A percentile compares a stretch with the other conserved stretches of the same genome.
phyloP scores from a whole-genome alignment of 2,113 vertebrate genomes.

The Rhinoptilus africanus region DNA sequence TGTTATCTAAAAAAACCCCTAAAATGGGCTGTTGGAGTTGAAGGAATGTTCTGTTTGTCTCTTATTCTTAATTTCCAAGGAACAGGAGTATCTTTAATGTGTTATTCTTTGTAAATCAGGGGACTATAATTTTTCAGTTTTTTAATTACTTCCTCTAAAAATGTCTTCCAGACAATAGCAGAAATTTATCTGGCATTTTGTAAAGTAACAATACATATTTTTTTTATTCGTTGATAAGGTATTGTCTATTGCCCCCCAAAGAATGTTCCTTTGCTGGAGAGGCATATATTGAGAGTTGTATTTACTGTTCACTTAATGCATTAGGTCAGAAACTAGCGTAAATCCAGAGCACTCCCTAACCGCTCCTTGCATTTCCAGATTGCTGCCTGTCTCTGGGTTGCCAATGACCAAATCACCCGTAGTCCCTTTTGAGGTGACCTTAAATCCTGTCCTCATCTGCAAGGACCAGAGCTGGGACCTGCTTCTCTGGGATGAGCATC shows the following conservation, averaged over 20 bases:
- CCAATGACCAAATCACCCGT: fast-evolving
- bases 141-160: not conserved
- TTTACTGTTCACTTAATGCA: not conserved
- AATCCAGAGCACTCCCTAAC: not conserved
- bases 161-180: not conserved
- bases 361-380: not conserved
- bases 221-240: not conserved
- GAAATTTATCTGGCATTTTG: not conserved
- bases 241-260: not conserved
- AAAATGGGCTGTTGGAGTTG: not conserved
- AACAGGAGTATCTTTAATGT: not conserved
- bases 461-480: not conserved
- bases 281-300: not conserved
- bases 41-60: not conserved
- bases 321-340: not conserved
- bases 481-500: not conserved
- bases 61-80: not conserved
- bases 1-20: not conserved
- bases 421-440: not conserved
- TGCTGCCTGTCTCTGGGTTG: fast-evolving
- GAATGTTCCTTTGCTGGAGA: not conserved
- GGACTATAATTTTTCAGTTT: not conserved
- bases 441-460: not conserved
- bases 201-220: not conserved
- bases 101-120: not conserved